Conservation (phyloP, 2,888 invertebrate genomes). For the Diadegma fenestrale region DNA sequence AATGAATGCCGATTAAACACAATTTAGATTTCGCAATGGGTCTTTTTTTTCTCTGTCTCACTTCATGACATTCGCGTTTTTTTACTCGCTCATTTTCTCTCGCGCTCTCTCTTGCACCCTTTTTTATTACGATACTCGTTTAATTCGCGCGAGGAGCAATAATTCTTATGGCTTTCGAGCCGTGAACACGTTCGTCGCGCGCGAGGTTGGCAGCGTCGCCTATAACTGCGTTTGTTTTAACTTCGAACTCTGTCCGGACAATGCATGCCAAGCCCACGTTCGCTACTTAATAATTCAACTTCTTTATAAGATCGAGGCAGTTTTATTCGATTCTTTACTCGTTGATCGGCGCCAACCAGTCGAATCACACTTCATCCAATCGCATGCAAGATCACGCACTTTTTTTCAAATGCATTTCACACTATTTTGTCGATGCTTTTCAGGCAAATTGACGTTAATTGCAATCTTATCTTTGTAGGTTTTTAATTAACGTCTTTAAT, state of each 20-base stretch:
- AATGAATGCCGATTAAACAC: conserved; percentile 77
- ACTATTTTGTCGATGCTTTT: conserved; percentile 17
- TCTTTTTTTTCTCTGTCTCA: conserved; percentile 10
- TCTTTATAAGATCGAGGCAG: conserved; percentile 66
- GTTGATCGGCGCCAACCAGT: conserved; percentile 61
- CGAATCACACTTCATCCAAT: conserved; percentile 38
- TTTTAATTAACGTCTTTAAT: conserved; percentile 25
- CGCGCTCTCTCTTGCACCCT: conserved; percentile 23
- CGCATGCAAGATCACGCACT: conserved; percentile 13
- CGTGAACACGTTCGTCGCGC: conserved; percentile 42
- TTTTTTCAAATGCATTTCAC: background rate
- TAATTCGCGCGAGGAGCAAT: conserved; percentile 63
- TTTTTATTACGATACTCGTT: conserved; percentile 73
- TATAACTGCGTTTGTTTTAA: conserved; percentile 17
- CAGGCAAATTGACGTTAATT: background rate
- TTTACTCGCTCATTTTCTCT: background rate
- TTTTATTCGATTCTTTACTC: conserved; percentile 48
- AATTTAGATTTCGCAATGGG: conserved; percentile 76
- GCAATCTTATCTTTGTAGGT: conserved; percentile 45
- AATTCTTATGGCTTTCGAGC: conserved; percentile 54
- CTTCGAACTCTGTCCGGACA: conserved; percentile 41
- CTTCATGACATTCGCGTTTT: background rate
- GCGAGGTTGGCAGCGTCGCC: background rate
- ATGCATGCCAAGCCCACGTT: conserved; percentile 58
- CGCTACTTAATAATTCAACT: conserved; percentile 67